Conservation (phyloP, 1,140 invertebrate genomes). For the Philotrypesis tridentata region DNA sequence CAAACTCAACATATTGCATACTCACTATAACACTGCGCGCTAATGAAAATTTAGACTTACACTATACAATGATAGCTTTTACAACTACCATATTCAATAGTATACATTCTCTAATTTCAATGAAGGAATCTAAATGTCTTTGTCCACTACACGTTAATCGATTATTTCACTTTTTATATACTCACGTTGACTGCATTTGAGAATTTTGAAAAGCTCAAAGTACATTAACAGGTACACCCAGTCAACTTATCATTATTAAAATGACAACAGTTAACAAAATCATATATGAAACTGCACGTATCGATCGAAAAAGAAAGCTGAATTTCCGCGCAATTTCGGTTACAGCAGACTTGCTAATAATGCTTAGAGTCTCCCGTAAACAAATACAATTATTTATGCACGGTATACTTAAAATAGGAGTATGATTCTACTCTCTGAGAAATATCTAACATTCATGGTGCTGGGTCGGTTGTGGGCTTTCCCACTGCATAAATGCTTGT, state of each 20-base stretch:
- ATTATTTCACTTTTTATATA: not conserved
- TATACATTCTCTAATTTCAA: not conserved
- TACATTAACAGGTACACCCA: too few species aligned
- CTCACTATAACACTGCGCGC: too few species aligned
- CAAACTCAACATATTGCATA: not conserved
- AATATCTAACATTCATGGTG: slow-evolving; percentile 22
- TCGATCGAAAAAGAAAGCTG: slow-evolving; percentile 1
- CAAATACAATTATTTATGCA: not conserved
- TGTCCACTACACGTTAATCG: too few species aligned
- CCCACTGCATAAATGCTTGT: not conserved
- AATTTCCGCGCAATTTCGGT: slow-evolving; percentile 2
- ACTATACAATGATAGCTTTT: too few species aligned
- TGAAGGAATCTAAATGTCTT: too few species aligned
- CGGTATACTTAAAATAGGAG: not conserved
- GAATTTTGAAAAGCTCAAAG: too few species aligned
- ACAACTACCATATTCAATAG: too few species aligned
- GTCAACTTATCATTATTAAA: too few species aligned
- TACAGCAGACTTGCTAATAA: not conserved
- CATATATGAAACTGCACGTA: not conserved
- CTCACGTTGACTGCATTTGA: too few species aligned
- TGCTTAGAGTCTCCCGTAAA: not conserved
- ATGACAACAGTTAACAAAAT: not conserved
- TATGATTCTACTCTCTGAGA: not conserved
- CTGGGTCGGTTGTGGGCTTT: slow-evolving; percentile 37
- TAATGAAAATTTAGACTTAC: too few species aligned